Conservation (phyloP, 2,888 invertebrate species). For the Drosophila antonietae region DNA sequence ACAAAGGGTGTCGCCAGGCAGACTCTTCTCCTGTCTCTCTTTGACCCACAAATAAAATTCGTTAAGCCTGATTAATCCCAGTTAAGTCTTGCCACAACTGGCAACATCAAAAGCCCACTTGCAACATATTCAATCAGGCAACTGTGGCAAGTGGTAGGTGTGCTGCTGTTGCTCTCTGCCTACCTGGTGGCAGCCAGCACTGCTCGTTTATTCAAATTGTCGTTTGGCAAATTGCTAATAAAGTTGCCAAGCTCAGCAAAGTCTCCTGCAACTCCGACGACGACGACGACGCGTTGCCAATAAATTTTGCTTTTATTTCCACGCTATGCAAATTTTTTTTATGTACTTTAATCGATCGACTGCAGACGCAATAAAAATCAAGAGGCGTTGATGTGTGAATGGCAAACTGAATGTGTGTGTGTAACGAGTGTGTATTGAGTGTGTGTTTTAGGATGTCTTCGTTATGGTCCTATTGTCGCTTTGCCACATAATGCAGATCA, state of each 20-base stretch:
- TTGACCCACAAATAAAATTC: conserved; percentile 21
- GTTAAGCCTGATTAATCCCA: conserved; percentile 41
- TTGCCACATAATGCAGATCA: conserved; percentile 27
- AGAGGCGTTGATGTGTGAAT: conserved; percentile 55
- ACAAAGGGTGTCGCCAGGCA: conserved; percentile 3
- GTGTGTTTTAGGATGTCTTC: conserved; percentile 33
- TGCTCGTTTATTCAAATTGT: conserved; percentile 64
- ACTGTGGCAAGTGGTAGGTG: neutral
- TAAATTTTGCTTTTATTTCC: conserved; percentile 71
- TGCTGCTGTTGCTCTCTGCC: neutral
- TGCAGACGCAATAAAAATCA: conserved; percentile 19
- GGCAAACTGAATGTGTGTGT: conserved; percentile 25
- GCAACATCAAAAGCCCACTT: conserved; percentile 34
- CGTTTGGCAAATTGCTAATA: conserved; percentile 73
- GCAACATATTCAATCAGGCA: conserved; percentile 39
- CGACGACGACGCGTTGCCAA: conserved; percentile 31
- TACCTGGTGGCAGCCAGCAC: conserved; percentile 17
- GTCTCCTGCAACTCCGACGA: neutral
- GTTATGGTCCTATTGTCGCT: conserved; percentile 49
- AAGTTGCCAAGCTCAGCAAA: conserved; percentile 57
- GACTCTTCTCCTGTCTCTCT: neutral
- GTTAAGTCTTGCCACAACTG: conserved; percentile 43
- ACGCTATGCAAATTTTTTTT: conserved; percentile 46
- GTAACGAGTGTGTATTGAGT: neutral
- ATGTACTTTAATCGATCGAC: conserved; percentile 47